Conservation (phyloP, 2,113 vertebrate genomes). For the Syngnathus scovelli region DNA sequence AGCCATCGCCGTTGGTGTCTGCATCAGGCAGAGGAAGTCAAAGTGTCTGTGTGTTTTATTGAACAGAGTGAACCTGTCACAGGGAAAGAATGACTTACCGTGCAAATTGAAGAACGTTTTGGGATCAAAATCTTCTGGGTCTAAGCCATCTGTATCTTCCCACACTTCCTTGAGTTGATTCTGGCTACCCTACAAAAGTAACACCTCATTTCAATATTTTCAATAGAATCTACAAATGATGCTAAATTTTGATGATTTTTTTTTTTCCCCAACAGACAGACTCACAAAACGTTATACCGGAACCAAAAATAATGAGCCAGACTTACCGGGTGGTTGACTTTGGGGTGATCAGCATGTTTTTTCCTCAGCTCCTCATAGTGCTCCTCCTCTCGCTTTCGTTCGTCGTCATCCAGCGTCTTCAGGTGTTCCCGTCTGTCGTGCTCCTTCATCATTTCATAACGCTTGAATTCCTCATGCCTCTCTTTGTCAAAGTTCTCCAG, state of each 20-base stretch:
- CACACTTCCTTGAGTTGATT: conserved; percentile 96
- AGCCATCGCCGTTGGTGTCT: conserved; percentile 93
- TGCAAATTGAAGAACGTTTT: conserved; percentile 98
- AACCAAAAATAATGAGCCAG: neutral
- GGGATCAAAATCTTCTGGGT: conserved; percentile 93
- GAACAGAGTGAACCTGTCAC: neutral
- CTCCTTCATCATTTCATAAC: conserved; percentile 96
- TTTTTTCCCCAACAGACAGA: no score
- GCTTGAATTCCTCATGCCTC: conserved; percentile 94
- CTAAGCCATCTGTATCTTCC: conserved; percentile 94
- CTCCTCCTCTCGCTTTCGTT: conserved; percentile 82
- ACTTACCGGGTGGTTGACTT: conserved; percentile 94
- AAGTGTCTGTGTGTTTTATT: neutral
- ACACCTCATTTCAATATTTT: neutral
- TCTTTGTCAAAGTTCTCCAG: conserved; percentile 93
- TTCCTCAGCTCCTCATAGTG: conserved; percentile 93
- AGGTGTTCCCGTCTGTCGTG: conserved; percentile 89
- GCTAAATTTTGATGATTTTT: neutral
- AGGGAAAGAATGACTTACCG: conserved; percentile 68
- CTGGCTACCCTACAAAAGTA: conserved; percentile 84
- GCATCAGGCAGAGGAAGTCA: conserved; percentile 20
- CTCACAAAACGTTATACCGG: neutral
- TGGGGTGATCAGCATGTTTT: conserved; percentile 92
- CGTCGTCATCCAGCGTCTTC: conserved; percentile 85
- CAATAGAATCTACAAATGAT: neutral